A percentile compares a stretch with the other conserved stretches of the same genome.
These are phyloP conservation scores for Drosophila parabipectinata DNA, from an alignment of 1,140 invertebrate species.

Conservation along the genomic window DNA sequence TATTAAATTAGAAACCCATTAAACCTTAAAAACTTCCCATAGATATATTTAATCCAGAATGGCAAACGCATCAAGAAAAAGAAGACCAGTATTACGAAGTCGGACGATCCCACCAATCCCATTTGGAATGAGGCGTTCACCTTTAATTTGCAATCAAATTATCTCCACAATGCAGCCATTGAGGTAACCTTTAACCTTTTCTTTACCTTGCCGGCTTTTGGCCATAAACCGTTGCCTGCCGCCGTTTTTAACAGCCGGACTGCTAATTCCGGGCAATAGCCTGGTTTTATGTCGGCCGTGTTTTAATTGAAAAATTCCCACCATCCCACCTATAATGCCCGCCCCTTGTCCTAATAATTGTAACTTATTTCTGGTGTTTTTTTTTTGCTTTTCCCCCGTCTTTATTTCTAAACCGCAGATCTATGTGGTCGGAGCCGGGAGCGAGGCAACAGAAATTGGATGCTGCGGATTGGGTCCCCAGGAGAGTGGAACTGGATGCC, in stretches of 20 bases:
- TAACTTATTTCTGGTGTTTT: constrained; percentile 1
- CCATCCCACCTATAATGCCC: background rate
- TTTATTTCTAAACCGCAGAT: constrained; percentile 78
- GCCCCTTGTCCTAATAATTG: background rate
- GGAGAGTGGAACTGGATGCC: constrained; percentile 86
- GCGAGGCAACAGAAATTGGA: constrained; percentile 87
- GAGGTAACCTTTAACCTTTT: constrained; percentile 86
- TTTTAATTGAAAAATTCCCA: constrained; percentile 49
- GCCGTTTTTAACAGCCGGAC: constrained; percentile 34
- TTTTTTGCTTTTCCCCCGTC: background rate
- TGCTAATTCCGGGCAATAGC: constrained; percentile 36
- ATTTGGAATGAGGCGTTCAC: constrained; percentile 97
- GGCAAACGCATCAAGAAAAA: constrained; percentile 94
- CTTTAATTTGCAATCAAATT: constrained; percentile 92
- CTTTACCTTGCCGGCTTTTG: background rate
- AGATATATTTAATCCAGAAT: constrained; percentile 92
- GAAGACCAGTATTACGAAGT: constrained; percentile 95
- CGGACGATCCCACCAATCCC: constrained; percentile 94
- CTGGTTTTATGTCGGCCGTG: constrained; percentile 36
- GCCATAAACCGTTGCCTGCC: constrained; percentile 15
- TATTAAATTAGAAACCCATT: background rate
- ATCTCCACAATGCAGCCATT: constrained; percentile 89
- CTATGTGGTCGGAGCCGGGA: constrained; percentile 84
- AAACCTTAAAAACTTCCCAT: constrained; percentile 5
- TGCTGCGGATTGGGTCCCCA: constrained; percentile 89